These are phyloP conservation scores for Mus caroli DNA, from an alignment of 2,797 vertebrate species.

Conservation along the genomic window DNA sequence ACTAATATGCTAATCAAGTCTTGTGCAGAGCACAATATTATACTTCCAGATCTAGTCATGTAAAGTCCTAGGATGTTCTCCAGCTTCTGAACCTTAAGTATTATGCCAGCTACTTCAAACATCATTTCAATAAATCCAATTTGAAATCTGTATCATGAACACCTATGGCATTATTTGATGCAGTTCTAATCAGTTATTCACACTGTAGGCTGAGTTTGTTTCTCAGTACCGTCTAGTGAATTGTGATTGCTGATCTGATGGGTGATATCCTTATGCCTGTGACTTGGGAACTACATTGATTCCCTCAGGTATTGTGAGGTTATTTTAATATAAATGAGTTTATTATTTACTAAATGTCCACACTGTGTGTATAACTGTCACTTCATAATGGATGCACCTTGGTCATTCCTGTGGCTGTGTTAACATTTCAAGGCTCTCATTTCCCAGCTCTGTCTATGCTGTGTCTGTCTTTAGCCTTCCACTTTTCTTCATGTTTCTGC, in stretches of 20 bases:
- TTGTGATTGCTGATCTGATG: not conserved
- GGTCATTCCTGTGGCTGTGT: not conserved
- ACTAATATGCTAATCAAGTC: not conserved
- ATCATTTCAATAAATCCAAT: not conserved
- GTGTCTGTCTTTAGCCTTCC: not conserved
- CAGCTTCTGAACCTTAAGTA: constrained; percentile 27
- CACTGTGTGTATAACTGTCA: not conserved
- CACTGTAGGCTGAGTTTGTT: not conserved
- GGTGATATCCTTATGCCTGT: not conserved
- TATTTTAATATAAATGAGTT: constrained; percentile 48
- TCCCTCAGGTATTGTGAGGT: not conserved
- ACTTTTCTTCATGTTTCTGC: not conserved
- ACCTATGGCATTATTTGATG: not conserved
- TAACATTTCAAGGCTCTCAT: not conserved
- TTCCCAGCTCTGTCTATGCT: not conserved
- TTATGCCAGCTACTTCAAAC: not conserved
- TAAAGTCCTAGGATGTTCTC: constrained; percentile 5
- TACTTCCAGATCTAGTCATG: not conserved
- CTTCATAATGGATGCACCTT: not conserved
- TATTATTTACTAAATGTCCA: not conserved
- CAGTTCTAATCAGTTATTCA: not conserved
- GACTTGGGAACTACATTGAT: not conserved
- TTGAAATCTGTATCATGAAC: not conserved
- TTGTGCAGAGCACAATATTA: not conserved
- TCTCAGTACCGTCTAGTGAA: not conserved